Conservation (phyloP, 1,140 invertebrate genomes). For the Eumaeus atala region DNA sequence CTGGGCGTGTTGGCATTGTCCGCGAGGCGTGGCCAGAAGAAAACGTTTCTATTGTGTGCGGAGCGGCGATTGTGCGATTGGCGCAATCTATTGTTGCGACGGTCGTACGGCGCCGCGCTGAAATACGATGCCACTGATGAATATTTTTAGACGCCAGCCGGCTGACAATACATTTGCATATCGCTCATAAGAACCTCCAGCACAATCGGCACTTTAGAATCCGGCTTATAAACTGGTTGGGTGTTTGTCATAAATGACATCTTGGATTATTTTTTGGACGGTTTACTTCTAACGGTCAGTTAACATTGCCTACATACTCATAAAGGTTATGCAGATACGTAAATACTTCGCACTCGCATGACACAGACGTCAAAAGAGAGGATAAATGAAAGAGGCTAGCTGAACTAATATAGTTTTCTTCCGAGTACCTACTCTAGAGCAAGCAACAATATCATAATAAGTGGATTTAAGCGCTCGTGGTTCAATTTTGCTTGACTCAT, state of each 20-base stretch:
- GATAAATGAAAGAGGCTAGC: too few species aligned
- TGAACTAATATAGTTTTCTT: too few species aligned
- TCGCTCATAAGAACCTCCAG: conserved; percentile 29
- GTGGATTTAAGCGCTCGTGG: too few species aligned
- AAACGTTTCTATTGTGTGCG: conserved; percentile 60
- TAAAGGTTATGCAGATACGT: too few species aligned
- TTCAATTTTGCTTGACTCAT: too few species aligned
- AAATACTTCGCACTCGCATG: too few species aligned
- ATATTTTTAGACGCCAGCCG: conserved; percentile 38
- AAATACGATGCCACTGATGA: conserved; percentile 38
- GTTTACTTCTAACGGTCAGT: too few species aligned
- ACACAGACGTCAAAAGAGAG: too few species aligned
- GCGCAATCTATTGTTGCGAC: conserved; percentile 53
- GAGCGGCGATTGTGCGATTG: conserved; percentile 44
- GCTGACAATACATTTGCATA: conserved; percentile 36
- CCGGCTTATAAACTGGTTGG: conserved; percentile 2
- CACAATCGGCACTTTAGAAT: background rate
- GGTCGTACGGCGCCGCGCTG: conserved; percentile 42
- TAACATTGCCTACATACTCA: too few species aligned
- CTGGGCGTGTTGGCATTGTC: conserved; percentile 60
- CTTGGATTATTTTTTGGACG: too few species aligned
- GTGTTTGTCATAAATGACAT: background rate
- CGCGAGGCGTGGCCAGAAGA: conserved; percentile 55
- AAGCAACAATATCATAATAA: too few species aligned
- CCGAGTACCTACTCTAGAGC: too few species aligned